These are phyloP conservation scores for Ruditapes philippinarum DNA, from an alignment of 1,140 invertebrate species.

Conservation along the genomic window DNA sequence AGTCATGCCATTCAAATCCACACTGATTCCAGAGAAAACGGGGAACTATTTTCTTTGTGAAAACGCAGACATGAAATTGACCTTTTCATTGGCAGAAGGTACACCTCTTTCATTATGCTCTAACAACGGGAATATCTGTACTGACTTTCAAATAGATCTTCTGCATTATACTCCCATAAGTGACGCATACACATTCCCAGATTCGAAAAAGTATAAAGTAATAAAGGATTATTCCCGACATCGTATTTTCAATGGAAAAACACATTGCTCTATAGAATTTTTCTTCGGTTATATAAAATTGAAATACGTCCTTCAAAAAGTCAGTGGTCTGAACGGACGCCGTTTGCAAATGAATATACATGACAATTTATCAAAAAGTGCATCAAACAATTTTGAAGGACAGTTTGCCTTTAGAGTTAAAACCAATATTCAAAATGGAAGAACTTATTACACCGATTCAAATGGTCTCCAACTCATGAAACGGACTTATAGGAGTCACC, in stretches of 20 bases:
- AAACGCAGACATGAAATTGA: background rate
- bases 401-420: slow-evolving; percentile 93
- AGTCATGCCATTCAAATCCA: background rate
- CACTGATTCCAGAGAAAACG: background rate
- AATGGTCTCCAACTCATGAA: slow-evolving; percentile 92
- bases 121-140: background rate
- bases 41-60: background rate
- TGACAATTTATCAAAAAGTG: background rate
- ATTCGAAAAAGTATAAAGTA: background rate
- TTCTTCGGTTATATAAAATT: background rate
- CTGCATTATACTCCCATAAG: background rate
- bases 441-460: slow-evolving; percentile 94
- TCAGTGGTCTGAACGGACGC: background rate
- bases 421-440: slow-evolving; percentile 90
- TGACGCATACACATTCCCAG: background rate
- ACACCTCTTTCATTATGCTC: background rate
- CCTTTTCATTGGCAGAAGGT: background rate
- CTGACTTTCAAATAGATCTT: background rate
- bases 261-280: background rate
- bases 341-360: background rate
- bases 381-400: background rate
- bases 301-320: background rate
- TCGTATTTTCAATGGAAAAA: background rate
- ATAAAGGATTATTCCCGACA: background rate
- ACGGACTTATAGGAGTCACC: slow-evolving; percentile 90